Percentiles rank a stretch among this genome's conserved stretches.
Conservation (phyloP, 1,140 invertebrate species). For the Chionoecetes opilio region DNA sequence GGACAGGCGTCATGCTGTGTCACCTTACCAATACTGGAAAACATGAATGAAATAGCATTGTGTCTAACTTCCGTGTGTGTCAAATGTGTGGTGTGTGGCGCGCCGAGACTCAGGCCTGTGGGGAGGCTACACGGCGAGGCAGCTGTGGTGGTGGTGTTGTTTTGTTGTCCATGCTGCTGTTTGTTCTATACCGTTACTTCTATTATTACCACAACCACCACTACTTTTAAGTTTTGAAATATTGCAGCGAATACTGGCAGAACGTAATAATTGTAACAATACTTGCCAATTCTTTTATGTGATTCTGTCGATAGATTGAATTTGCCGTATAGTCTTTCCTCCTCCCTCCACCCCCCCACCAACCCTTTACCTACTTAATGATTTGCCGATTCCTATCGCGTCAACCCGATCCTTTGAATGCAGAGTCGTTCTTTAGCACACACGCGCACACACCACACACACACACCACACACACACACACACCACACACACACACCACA, state of each 20-base stretch:
- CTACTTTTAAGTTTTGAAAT: not conserved
- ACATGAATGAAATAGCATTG: not conserved
- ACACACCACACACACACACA: conserved; percentile 49
- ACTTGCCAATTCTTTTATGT: too few relatives aligned
- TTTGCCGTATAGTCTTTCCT: too few relatives aligned
- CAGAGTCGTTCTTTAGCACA: not conserved
- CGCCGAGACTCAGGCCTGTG: not conserved
- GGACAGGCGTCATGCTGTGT: not conserved
- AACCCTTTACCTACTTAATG: too few relatives aligned
- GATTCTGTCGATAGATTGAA: too few relatives aligned
- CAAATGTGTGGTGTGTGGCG: not conserved
- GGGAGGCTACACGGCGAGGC: not conserved
- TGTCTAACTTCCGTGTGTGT: not conserved
- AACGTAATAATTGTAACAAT: not conserved
- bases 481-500: conserved; percentile 30
- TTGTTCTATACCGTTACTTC: not conserved
- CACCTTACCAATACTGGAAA: not conserved
- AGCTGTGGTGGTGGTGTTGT: not conserved
- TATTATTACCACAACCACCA: not conserved
- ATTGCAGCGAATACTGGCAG: not conserved
- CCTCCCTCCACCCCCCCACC: too few relatives aligned
- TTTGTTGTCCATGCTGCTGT: not conserved
- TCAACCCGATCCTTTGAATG: not conserved
- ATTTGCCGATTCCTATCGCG: not conserved
- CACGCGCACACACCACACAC: conserved; percentile 34